Evolutionary conservation across 2,888 invertebrate genomes (phyloP), one percentile per base, ranked within the genome.

Genomic region (Amiota minor): DNA sequence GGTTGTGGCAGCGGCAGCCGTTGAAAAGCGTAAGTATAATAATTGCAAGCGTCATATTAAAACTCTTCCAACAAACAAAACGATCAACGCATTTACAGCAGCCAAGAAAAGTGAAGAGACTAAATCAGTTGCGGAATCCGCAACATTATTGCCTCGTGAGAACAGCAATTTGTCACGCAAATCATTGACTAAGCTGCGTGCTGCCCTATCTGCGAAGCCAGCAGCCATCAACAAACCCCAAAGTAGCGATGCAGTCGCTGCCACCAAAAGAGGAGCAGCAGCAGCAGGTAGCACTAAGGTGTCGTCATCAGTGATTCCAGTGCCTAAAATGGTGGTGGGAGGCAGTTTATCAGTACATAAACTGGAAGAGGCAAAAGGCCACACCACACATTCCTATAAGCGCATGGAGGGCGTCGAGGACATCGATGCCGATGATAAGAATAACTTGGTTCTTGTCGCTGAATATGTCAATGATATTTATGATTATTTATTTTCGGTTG

Each of bases 401-500:
- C 75, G 86, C 0, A 67, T 89, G 61, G 77, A 79, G 10, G 83
- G 79, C 10, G 91, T 94, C 77, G 93, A 93, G 81, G 93, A 96
- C 82, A 95, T 97, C 87, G 97, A 97, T 85, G 92, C 91, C 16
- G 92, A 92, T 67, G 95, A 96, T 85, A 91, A 90, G 56, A 91
- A 92, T 62, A 96, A 96, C 89, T 94, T 96, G 3, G 91, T 95
- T 80, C 91, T 97, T 80, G 94, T 96, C 86, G 93, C 95, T 16
- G 94, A 94, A 80, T 98, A 98, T 88, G 94, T 95, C 49, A 94
- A 95, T 78, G 97, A 98, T 82, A 98, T 98, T 86, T 97, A 97
- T 87, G 90, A 91, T 18, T 97, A 98, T 90, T 91, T 98, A 86
- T 92, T 93, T 77, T 90, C 92, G 68, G 89, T 97, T 75, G 98